These are phyloP conservation scores for Megalops atlanticus DNA, from an alignment of 2,113 vertebrate genomes.

Conservation along the genomic window DNA sequence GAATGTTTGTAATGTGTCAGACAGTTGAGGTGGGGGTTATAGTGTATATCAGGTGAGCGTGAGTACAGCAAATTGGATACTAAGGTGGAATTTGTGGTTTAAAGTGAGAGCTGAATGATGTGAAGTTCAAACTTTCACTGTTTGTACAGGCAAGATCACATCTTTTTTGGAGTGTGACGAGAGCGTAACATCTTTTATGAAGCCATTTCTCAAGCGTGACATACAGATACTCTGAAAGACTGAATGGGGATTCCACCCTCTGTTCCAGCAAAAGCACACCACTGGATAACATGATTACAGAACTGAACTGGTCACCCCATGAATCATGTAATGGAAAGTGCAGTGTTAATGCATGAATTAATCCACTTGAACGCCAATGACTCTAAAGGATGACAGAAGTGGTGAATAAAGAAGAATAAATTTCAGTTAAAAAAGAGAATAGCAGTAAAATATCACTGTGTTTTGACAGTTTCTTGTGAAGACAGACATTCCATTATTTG, in stretches of 20 bases:
- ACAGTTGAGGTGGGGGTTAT: background rate
- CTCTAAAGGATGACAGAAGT: background rate
- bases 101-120: background rate
- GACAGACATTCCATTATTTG: background rate
- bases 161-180: background rate
- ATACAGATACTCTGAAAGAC: background rate
- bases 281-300: background rate
- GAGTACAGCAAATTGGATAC: background rate
- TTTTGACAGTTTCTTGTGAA: background rate
- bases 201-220: background rate
- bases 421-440: background rate
- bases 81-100: background rate
- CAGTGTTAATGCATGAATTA: slow-evolving; percentile 23
- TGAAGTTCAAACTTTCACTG: background rate
- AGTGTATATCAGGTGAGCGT: background rate
- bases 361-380: background rate
- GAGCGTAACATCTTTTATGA: background rate
- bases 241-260: background rate
- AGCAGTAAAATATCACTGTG: background rate
- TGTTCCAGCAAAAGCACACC: background rate
- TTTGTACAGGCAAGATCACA: background rate
- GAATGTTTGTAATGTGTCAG: background rate
- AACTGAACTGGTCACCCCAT: slow-evolving; percentile 1
- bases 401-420: background rate
- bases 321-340: slow-evolving; percentile 31